Conservation (phyloP, 2,113 vertebrate species). For the Chinchilla lanigera region DNA sequence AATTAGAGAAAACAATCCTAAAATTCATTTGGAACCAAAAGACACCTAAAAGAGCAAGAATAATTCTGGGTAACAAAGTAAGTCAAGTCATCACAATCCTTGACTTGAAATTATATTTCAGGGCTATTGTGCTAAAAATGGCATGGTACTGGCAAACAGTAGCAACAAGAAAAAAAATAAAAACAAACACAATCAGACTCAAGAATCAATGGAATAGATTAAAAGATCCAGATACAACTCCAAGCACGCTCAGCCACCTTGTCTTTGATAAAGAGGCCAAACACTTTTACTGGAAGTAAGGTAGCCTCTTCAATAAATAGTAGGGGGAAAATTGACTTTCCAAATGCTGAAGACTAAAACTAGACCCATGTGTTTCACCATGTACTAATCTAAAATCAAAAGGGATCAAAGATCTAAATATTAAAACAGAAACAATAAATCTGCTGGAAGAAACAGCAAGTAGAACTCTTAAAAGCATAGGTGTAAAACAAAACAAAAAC, state of each 20-base stretch:
- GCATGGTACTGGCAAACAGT: not conserved
- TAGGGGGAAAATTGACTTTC: not conserved
- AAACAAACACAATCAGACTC: no score
- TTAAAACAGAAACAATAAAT: not conserved
- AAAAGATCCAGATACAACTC: no score
- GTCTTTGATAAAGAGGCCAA: no score
- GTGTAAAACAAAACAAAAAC: no score
- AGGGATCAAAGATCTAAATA: not conserved
- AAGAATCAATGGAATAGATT: no score
- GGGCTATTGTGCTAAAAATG: no score
- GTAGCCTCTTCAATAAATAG: not conserved
- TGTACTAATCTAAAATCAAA: not conserved
- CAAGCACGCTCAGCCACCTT: no score
- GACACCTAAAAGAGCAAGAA: not conserved
- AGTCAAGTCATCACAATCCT: not conserved
- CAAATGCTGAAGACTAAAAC: not conserved
- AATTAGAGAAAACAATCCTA: no score
- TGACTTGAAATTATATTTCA: no score
- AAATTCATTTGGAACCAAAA: not conserved
- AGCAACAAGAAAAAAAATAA: no score
- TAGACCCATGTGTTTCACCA: not conserved
- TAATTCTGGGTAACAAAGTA: not conserved
- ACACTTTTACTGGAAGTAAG: not conserved
- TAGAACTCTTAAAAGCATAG: not conserved
- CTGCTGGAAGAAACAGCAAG: not conserved